Evolutionary conservation across 2,888 invertebrate genomes (phyloP), one percentile per base, ranked within the genome.

Genomic region (Ditylenchus weischeri): DNA sequence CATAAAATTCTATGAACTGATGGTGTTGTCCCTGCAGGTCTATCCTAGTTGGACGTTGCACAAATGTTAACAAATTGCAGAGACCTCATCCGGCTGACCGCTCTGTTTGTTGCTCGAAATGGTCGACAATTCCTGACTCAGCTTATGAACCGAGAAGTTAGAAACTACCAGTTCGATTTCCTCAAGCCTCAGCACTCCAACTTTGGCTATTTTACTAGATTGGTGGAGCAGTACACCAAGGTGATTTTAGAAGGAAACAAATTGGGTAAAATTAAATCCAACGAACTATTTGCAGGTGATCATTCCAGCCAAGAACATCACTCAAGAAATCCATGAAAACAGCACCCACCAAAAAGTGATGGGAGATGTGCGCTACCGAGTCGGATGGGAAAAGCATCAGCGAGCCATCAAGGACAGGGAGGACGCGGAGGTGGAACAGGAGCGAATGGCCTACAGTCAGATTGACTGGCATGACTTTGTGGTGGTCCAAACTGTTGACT

Each of bases 381-480:
- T 96, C 0, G 94, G 95, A 72, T 99, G 96, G 95, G 89, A 92
- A 66, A 90, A 91, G 61, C 93, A 93, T 84, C 92, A 95, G 84
- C 93, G 94, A 79, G 89, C 91, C 0, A 91, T 95, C 79, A 90
- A 90, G 72, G 90, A 92, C 0, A 90, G 91, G 68, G 94, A 95
- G 83, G 95, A 96, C 82, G 94, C 95, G 72, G 91, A 93, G 79
- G 87, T 92, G 11, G 98, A 99, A 84, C 89, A 91, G 70, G 98
- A 98, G 84, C 88, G 96, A 81, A 84, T 86, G 61, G 86, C 87
- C 0, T 98, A 98, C 84, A 94, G 95, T 0, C 93, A 93, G 81
- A 95, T 98, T 72, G 98, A 99, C 84, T 99, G 98, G 98, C 98
- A 99, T 84, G 96, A 98, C 85, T 99, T 99, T 85, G 96, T 98